These are phyloP conservation scores for Venustaconcha ellipsiformis DNA, from an alignment of 1,140 invertebrate genomes.

Conservation along the genomic window DNA sequence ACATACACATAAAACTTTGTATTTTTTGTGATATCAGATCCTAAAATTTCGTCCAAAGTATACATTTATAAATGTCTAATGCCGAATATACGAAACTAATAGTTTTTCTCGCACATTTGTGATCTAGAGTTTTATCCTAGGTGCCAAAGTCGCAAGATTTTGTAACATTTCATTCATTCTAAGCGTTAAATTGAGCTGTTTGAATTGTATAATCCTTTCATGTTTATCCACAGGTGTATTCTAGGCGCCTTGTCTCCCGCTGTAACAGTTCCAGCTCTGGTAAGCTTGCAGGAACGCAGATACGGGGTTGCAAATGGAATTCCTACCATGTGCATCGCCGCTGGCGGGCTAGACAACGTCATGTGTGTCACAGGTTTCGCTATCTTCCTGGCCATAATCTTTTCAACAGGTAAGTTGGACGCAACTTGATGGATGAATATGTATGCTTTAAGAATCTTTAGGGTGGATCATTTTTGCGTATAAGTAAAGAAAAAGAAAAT, in stretches of 20 bases:
- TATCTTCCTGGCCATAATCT: conserved; percentile 56
- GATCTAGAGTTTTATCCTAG: too few relatives aligned
- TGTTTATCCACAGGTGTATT: conserved; percentile 30
- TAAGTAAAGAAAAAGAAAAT: too few relatives aligned
- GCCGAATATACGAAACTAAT: too few relatives aligned
- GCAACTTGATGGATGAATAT: neutral
- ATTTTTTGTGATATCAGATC: too few relatives aligned
- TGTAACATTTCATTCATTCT: too few relatives aligned
- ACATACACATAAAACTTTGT: too few relatives aligned
- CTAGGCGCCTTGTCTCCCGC: conserved; percentile 79
- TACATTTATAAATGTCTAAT: too few relatives aligned
- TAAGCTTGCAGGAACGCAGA: conserved; percentile 84
- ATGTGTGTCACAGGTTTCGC: conserved; percentile 87
- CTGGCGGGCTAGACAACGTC: conserved; percentile 87
- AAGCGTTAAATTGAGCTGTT: neutral
- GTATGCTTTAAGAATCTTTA: neutral
- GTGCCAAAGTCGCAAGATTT: too few relatives aligned
- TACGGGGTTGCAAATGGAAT: conserved; percentile 94
- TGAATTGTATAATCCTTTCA: neutral
- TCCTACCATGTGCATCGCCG: conserved; percentile 92
- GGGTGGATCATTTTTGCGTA: neutral
- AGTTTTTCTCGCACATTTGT: too few relatives aligned
- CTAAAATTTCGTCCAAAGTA: too few relatives aligned
- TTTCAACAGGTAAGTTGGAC: conserved; percentile 48
- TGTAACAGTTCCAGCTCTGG: conserved; percentile 91